phyloP scores from a whole-genome alignment of 2,113 vertebrate species.

The Leptobrachium ailaonicum region DNA sequence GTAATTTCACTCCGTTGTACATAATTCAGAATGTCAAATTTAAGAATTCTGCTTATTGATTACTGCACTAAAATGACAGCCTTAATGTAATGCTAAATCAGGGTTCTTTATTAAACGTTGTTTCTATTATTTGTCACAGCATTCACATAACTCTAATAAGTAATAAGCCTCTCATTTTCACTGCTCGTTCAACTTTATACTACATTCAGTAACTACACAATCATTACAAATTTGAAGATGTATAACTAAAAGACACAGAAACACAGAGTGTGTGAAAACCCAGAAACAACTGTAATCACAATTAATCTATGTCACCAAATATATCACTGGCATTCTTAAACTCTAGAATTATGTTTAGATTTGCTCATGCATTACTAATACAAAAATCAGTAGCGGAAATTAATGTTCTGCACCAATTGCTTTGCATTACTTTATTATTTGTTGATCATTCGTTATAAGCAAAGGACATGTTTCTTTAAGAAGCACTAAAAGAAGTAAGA shows the following conservation, averaged over 20 bases:
- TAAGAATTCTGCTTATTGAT: slow-evolving; percentile 54
- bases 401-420: slow-evolving; percentile 34
- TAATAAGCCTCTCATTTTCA: slow-evolving; percentile 29
- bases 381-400: slow-evolving; percentile 9
- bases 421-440: slow-evolving; percentile 4
- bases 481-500: too few relatives aligned
- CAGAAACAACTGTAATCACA: neutral
- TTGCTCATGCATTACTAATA: slow-evolving; percentile 11
- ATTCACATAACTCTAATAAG: slow-evolving; percentile 37
- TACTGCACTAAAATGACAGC: slow-evolving; percentile 30
- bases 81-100: slow-evolving; percentile 50
- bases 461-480: too few relatives aligned
- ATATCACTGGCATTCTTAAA: neutral
- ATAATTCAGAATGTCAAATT: slow-evolving; percentile 41
- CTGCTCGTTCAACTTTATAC: slow-evolving; percentile 34
- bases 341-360: slow-evolving; percentile 9
- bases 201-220: slow-evolving; percentile 17
- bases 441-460: slow-evolving; percentile 9
- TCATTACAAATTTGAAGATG: slow-evolving; percentile 2
- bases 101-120: slow-evolving; percentile 52
- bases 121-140: slow-evolving; percentile 39
- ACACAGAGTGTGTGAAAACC: neutral
- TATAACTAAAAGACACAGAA: neutral
- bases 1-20: slow-evolving; percentile 13
- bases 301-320: neutral